These are phyloP conservation scores for Syrmaticus mikado DNA, from an alignment of 2,113 vertebrate genomes.

Conservation along the genomic window DNA sequence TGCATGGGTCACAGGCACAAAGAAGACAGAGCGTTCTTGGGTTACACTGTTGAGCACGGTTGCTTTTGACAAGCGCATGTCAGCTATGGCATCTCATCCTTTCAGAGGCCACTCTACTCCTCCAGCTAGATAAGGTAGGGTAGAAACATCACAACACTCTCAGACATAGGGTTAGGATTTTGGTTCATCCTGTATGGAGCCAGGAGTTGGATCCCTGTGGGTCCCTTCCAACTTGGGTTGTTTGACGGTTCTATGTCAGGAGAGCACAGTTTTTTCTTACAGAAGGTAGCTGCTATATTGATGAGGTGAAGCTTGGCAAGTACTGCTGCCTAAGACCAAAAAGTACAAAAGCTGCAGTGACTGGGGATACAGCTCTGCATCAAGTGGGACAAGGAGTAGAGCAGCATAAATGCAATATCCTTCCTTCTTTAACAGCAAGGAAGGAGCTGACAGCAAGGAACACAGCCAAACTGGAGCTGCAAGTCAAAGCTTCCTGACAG, in stretches of 20 bases:
- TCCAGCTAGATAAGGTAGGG: background rate
- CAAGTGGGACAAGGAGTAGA: background rate
- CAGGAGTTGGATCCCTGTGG: too few relatives aligned
- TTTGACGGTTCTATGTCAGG: background rate
- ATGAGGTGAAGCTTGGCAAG: background rate
- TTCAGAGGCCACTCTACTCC: background rate
- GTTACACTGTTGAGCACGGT: fast-evolving
- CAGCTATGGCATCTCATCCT: background rate
- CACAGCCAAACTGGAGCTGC: background rate
- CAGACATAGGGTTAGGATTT: too few relatives aligned
- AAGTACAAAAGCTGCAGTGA: background rate
- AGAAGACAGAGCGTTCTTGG: background rate
- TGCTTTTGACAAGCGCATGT: background rate
- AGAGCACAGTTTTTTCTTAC: background rate
- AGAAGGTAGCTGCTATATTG: background rate
- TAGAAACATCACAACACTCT: background rate
- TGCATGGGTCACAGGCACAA: fast-evolving
- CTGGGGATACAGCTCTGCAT: background rate
- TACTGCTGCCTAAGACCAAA: background rate
- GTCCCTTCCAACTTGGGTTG: too few relatives aligned
- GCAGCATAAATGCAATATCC: background rate
- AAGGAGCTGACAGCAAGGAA: background rate
- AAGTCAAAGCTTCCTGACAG: background rate
- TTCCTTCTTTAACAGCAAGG: background rate
- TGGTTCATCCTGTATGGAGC: too few relatives aligned